phyloP scores from a whole-genome alignment of 2,113 vertebrate species.

The Climacteris rufus region DNA sequence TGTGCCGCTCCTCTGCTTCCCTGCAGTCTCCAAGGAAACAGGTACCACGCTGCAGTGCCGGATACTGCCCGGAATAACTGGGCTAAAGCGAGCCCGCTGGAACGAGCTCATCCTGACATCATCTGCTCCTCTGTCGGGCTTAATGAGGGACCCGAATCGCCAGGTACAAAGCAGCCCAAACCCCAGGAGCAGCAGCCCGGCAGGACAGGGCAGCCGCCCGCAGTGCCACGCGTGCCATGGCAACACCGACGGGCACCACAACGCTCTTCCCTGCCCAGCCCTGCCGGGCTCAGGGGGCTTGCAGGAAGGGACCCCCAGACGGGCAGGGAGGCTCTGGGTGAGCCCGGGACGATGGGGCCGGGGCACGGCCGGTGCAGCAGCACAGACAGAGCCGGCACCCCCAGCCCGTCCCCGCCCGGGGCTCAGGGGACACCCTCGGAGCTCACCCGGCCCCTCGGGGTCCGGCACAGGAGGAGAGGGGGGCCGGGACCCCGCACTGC shows the following conservation, averaged over 20 bases:
- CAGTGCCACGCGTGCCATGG: accelerated
- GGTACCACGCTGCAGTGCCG: constrained; percentile 49
- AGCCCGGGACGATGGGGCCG: accelerated
- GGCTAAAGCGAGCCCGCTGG: neutral
- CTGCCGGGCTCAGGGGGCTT: accelerated
- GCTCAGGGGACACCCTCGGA: neutral
- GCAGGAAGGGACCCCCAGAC: neutral
- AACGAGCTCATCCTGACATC: neutral
- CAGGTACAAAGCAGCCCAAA: neutral
- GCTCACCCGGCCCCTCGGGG: accelerated
- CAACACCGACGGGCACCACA: accelerated
- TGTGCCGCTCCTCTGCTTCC: constrained; percentile 14
- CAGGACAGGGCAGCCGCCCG: neutral
- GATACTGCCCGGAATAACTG: constrained; percentile 11
- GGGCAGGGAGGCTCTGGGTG: neutral
- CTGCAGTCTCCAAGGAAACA: constrained; percentile 73
- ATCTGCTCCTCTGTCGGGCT: neutral
- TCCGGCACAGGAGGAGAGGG: neutral
- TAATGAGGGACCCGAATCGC: neutral
- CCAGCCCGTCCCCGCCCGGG: neutral
- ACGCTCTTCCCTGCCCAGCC: accelerated
- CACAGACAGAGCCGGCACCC: neutral
- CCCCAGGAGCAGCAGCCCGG: neutral
- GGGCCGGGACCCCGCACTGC: accelerated
- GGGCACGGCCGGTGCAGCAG: neutral